Conservation (phyloP, 2,113 vertebrate species). For the Anser brachyrhynchus region DNA sequence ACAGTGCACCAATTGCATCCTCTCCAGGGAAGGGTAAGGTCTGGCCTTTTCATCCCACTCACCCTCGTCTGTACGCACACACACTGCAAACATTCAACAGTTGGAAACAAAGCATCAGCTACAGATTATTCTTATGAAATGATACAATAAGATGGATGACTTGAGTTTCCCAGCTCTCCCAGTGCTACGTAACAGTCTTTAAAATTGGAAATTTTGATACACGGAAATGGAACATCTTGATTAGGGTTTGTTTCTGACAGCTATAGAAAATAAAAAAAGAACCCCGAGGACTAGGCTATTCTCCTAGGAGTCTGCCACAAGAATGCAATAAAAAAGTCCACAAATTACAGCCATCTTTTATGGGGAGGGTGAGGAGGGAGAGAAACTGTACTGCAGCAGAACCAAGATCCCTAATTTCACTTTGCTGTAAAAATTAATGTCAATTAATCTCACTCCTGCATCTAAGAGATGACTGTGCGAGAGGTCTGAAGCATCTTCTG, state of each 20-base stretch:
- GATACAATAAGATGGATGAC: neutral
- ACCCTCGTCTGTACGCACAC: neutral
- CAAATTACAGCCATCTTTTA: neutral
- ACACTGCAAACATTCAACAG: neutral
- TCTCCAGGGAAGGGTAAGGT: neutral
- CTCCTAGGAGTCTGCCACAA: neutral
- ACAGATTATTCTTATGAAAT: neutral
- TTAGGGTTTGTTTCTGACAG: neutral
- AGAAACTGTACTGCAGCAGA: neutral
- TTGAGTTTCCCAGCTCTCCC: neutral
- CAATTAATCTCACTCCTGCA: neutral
- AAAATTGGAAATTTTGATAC: neutral
- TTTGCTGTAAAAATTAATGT: neutral
- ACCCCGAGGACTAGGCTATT: neutral
- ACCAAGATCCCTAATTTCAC: neutral
- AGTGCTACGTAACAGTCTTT: neutral
- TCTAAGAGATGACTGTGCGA: fast-evolving
- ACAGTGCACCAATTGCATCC: fast-evolving
- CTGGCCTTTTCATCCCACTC: neutral
- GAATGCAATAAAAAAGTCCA: neutral
- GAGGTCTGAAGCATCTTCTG: neutral
- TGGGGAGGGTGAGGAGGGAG: neutral
- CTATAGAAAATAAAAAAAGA: neutral
- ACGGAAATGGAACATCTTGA: neutral
- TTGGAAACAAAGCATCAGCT: neutral